These are phyloP conservation scores for Triplophysa siluroides DNA, from an alignment of 2,113 vertebrate genomes.

Conservation along the genomic window DNA sequence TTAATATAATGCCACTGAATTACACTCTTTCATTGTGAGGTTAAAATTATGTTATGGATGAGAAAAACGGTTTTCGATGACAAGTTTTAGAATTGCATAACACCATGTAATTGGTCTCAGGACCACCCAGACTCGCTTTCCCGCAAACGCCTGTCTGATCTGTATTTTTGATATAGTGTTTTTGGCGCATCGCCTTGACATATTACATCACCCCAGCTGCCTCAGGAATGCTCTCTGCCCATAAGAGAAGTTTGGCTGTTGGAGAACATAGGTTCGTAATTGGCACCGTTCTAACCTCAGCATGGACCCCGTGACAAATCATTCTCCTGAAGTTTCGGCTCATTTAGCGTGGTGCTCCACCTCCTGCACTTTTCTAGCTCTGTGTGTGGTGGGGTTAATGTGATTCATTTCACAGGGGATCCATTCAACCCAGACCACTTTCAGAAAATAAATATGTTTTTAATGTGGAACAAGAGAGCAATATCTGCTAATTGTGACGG, in stretches of 20 bases:
- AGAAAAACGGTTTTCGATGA: not conserved
- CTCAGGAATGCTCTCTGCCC: not conserved
- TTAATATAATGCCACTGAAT: not conserved
- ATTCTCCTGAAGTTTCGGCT: constrained; percentile 3
- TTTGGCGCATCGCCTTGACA: not conserved
- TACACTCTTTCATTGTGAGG: not conserved
- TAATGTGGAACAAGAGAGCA: too few relatives aligned
- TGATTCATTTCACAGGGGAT: constrained; percentile 19
- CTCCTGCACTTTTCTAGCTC: not conserved
- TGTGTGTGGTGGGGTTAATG: constrained; percentile 20
- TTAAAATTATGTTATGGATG: not conserved
- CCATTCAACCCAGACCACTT: constrained; percentile 3
- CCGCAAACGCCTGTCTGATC: not conserved
- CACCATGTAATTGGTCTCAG: constrained; percentile 1
- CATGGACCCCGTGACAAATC: not conserved
- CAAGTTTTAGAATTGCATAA: not conserved
- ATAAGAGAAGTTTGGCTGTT: constrained; percentile 8
- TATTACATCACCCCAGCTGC: constrained; percentile 8
- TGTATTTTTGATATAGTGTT: constrained; percentile 9
- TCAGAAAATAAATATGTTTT: not conserved
- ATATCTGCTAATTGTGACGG: not conserved
- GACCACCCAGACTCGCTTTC: constrained; percentile 5
- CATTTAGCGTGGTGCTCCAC: not conserved
- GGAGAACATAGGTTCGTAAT: not conserved
- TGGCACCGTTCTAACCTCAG: not conserved